Evolutionary conservation across 1,140 invertebrate species (phyloP).

Genomic region (Eurosta solidaginis): DNA sequence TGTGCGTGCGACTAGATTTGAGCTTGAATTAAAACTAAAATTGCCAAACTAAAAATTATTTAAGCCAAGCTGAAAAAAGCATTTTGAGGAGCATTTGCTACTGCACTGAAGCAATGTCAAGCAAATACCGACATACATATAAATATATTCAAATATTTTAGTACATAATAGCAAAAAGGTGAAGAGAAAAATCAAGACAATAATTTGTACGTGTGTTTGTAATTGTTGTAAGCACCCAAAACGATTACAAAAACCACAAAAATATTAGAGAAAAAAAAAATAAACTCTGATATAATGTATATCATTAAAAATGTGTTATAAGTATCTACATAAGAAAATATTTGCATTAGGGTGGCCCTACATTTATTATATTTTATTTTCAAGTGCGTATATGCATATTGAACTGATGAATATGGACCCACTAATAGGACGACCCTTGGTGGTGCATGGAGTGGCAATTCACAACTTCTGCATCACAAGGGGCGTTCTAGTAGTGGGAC

Average conservation of each 20-base stretch:
- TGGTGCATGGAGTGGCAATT: no score
- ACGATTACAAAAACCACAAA: neutral
- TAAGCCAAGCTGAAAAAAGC: constrained; percentile 4
- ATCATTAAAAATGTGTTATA: no score
- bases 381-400: no score
- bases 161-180: neutral
- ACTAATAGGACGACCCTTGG: no score
- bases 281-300: no score
- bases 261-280: no score
- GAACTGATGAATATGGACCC: no score
- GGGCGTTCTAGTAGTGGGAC: no score
- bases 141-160: neutral
- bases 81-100: neutral
- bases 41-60: constrained; percentile 17
- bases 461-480: no score
- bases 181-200: neutral
- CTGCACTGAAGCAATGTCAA: constrained; percentile 8
- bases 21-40: constrained; percentile 30
- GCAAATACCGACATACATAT: neutral
- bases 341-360: no score
- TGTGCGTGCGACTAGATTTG: constrained; percentile 27
- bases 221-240: constrained; percentile 1
- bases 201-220: neutral
- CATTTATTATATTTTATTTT: no score
- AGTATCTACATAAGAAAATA: no score